These are phyloP conservation scores for Bos indicus DNA, from an alignment of 2,113 vertebrate genomes.

Conservation along the genomic window DNA sequence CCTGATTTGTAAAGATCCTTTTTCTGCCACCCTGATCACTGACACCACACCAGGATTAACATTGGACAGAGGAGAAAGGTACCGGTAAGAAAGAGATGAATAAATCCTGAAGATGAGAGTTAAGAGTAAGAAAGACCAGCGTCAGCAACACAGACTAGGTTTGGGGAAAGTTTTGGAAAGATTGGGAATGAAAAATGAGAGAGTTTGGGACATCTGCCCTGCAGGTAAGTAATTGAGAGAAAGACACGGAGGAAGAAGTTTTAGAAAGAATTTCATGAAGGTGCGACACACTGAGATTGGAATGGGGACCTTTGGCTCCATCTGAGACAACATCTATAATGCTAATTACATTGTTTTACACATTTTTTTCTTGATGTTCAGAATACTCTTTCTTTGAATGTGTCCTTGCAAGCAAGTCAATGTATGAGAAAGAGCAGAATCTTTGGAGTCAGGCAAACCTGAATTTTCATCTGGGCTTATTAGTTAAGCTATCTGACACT, in stretches of 20 bases:
- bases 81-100: not conserved
- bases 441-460: not conserved
- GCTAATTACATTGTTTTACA: not conserved
- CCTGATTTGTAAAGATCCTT: not conserved
- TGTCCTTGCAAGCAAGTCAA: not conserved
- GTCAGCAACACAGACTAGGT: not conserved
- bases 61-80: not conserved
- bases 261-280: not conserved
- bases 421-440: not conserved
- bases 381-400: not conserved
- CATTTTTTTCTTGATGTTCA: not conserved
- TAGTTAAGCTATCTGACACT: not conserved
- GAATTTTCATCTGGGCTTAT: not conserved
- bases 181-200: not conserved
- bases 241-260: not conserved
- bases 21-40: not conserved
- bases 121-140: not conserved
- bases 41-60: not conserved
- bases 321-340: not conserved
- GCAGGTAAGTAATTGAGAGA: not conserved
- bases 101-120: not conserved
- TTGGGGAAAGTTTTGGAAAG: not conserved
- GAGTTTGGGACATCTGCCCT: not conserved
- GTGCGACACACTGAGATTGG: not conserved
- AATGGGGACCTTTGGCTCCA: not conserved